Percentiles rank a stretch among this genome's conserved stretches.
Evolutionary conservation across 2,113 vertebrate species (phyloP).

Genomic region (Tyrannus savana): DNA sequence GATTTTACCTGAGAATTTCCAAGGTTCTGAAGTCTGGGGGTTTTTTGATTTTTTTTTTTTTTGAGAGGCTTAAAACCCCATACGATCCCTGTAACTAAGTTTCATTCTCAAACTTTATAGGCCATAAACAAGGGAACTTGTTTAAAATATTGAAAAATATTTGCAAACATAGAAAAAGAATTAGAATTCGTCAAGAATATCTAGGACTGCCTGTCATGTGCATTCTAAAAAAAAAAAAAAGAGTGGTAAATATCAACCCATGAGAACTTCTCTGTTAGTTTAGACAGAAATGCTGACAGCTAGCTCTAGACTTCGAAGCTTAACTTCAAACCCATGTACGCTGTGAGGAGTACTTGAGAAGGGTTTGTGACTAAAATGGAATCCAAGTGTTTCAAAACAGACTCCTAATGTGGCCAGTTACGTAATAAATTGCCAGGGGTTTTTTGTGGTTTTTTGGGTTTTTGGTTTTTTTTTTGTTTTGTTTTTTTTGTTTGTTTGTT

Average conservation of each 20-base stretch:
- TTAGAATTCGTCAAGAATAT: background rate
- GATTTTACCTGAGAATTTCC: background rate
- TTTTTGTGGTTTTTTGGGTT: no score
- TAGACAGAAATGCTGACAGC: background rate
- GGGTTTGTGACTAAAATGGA: background rate
- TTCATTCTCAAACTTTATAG: background rate
- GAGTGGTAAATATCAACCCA: background rate
- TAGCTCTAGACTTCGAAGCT: background rate
- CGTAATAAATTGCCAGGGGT: background rate
- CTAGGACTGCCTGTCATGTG: rapidly evolving
- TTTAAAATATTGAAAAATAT: background rate
- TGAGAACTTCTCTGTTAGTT: background rate
- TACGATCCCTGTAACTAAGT: background rate
- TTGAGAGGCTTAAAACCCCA: background rate
- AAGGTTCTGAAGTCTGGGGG: background rate
- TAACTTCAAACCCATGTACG: background rate
- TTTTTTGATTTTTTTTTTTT: background rate
- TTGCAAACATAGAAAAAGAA: background rate
- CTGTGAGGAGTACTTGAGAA: rapidly evolving
- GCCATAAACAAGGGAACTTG: background rate
- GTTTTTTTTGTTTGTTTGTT: no score
- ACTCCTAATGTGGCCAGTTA: background rate
- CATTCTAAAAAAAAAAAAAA: background rate
- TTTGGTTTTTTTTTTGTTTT: no score
- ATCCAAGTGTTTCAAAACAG: background rate